Percentiles rank a stretch among this genome's conserved stretches.
Conservation (phyloP, 2,888 invertebrate genomes). For the Eupithecia subumbrata region DNA sequence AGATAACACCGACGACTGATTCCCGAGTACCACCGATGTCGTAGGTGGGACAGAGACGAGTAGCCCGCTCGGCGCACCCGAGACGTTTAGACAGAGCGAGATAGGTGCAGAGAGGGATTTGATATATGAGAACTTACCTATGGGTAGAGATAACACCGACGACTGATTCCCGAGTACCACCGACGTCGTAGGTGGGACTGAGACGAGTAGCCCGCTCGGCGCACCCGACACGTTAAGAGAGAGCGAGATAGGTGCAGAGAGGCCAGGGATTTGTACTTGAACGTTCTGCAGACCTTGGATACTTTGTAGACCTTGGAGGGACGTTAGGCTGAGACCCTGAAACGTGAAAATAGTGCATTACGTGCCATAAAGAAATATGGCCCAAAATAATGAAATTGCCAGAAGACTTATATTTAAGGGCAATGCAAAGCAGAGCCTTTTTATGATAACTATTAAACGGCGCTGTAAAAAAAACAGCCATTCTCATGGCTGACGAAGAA, state of each 20-base stretch:
- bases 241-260: constrained; percentile 93
- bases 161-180: constrained; percentile 82
- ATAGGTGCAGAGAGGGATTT: constrained; percentile 89
- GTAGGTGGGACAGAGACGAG: constrained; percentile 87
- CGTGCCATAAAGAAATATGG: neutral
- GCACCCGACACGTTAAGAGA: constrained; percentile 89
- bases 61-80: constrained; percentile 86
- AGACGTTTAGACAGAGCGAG: constrained; percentile 89
- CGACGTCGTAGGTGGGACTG: constrained; percentile 84
- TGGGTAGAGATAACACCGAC: constrained; percentile 85
- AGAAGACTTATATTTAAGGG: neutral
- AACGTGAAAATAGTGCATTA: constrained; percentile 30
- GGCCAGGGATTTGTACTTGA: constrained; percentile 92
- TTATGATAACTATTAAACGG: no score
- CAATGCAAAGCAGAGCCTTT: neutral
- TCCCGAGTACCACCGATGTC: constrained; percentile 77
- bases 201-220: constrained; percentile 86
- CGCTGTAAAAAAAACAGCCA: neutral
- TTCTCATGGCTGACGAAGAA: neutral
- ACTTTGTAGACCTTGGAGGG: constrained; percentile 86
- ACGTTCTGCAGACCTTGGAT: constrained; percentile 91
- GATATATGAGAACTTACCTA: constrained; percentile 71
- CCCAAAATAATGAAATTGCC: neutral
- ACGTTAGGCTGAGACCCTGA: constrained; percentile 89
- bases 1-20: constrained; percentile 84